phyloP scores from a whole-genome alignment of 1,140 invertebrate species.

The Antheraea pernyi region DNA sequence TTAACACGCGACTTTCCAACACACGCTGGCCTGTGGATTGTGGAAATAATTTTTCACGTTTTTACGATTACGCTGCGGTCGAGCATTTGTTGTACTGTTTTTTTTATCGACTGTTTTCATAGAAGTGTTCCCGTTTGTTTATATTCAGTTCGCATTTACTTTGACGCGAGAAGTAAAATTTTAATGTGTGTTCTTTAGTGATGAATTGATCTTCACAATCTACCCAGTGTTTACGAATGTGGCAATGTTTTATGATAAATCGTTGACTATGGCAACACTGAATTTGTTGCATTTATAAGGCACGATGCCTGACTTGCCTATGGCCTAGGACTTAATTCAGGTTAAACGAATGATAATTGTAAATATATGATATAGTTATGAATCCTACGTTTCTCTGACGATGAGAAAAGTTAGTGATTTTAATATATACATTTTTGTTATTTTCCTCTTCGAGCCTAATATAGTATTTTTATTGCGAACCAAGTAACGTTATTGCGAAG shows the following conservation, averaged over 20 bases:
- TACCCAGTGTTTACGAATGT: not conserved
- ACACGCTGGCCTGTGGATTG: slow-evolving; percentile 28
- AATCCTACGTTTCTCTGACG: slow-evolving; percentile 13
- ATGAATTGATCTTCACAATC: slow-evolving; percentile 8
- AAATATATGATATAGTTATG: slow-evolving; percentile 12
- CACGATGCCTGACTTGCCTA: slow-evolving; percentile 5
- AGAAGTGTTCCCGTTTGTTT: not conserved
- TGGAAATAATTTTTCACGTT: slow-evolving; percentile 26
- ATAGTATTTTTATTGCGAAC: not conserved
- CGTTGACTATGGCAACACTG: slow-evolving; percentile 10
- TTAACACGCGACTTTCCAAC: slow-evolving; percentile 32
- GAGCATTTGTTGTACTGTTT: no score
- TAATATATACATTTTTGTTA: slow-evolving; percentile 19
- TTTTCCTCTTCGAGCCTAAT: slow-evolving; percentile 15
- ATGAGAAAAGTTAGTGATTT: slow-evolving; percentile 15
- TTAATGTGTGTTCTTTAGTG: not conserved
- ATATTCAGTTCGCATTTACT: not conserved
- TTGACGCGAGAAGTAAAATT: not conserved
- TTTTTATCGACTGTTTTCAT: no score
- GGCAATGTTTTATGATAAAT: slow-evolving; percentile 4
- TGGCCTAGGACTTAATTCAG: slow-evolving; percentile 7
- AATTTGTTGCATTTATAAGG: slow-evolving; percentile 16
- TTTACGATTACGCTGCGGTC: slow-evolving; percentile 14
- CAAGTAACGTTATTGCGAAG: slow-evolving; percentile 23
- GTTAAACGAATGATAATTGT: slow-evolving; percentile 7